These are phyloP conservation scores for Nymphalis c-album DNA, from an alignment of 2,888 invertebrate species.

Conservation along the genomic window DNA sequence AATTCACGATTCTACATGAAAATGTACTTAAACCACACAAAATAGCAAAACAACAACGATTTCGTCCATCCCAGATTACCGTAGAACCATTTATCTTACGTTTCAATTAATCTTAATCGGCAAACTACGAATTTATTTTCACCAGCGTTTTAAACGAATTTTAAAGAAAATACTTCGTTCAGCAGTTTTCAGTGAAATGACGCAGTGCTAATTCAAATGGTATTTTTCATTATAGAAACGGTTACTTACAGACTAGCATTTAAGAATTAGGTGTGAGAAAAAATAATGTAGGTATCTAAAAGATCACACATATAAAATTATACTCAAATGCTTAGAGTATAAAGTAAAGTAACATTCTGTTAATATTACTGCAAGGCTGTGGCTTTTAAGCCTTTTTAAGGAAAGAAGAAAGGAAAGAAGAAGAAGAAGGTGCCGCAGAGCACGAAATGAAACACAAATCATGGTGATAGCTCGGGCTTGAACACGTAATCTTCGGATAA, in stretches of 20 bases:
- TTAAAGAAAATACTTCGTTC: slow-evolving; percentile 23
- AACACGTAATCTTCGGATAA: no score
- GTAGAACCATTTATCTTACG: slow-evolving; percentile 28
- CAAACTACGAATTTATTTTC: slow-evolving; percentile 31
- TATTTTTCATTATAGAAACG: slow-evolving; percentile 14
- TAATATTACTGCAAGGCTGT: no score
- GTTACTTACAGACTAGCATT: slow-evolving; percentile 21
- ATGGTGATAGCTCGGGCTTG: no score
- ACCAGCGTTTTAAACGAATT: slow-evolving; percentile 19
- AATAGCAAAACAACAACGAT: slow-evolving; percentile 17
- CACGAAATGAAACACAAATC: no score
- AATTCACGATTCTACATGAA: background rate
- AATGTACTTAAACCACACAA: background rate
- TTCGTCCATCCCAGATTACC: slow-evolving; percentile 21
- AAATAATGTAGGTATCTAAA: background rate
- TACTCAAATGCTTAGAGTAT: background rate
- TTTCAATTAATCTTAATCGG: slow-evolving; percentile 34
- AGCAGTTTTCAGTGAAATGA: slow-evolving; percentile 21
- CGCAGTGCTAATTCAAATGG: slow-evolving; percentile 28
- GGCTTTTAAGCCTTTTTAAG: no score
- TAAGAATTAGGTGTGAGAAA: slow-evolving; percentile 12
- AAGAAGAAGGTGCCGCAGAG: no score
- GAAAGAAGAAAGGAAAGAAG: no score
- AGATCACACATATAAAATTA: background rate
- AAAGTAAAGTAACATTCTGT: no score